Evolutionary conservation across 92 coral and sea anemone species (phyloP), one percentile per base, ranked within the genome.

Genomic region (Chrysogorgia sp.): DNA sequence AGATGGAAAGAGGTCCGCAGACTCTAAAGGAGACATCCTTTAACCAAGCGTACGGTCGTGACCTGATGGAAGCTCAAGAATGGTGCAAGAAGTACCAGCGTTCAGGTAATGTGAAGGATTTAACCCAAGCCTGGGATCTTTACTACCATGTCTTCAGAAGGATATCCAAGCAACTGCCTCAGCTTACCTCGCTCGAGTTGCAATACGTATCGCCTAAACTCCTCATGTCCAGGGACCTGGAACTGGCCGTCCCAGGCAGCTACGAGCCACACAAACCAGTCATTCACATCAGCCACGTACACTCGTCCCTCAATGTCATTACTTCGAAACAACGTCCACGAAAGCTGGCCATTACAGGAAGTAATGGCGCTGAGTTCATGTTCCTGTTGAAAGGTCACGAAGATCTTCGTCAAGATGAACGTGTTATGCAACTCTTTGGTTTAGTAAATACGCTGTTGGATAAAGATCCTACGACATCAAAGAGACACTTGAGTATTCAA

Each of bases 1-100:
- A 91, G 97, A 93, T 93, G 98, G 97, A 93, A 59, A 80, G 96
- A 83, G 98, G 98, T n/a, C 97, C 98, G 1, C 98, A 94, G 84
- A 94, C 98, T 0, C 88, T 94, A 32, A 94, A 91, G 43, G 98
- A 94, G 67, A 94, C 98, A 10, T 91, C 98, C 13, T 94, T 94
- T 70, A 90, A 89, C 58, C 98, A 94, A 91, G 98, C 98, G 2
- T 92, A 94, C 77, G 98, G 97, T 7, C 97, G 98, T 23, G 98
- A 94, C 40, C 85, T 94, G 37, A 91, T 94, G 97, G 98, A 94
- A 49, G 98, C 98, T 10, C 98, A 91, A 68, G 98, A 94, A 33
- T 94, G 98, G 98, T 94, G 98, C 69, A 90, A 89, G 63, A 88
- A 93, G 62, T 91, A 91, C 80, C 98, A 94, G 83, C 87, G 92